Evolutionary conservation across 2,888 invertebrate genomes (phyloP), one percentile per base, ranked within the genome.

Genomic region (Drosophila flavopinicola): DNA sequence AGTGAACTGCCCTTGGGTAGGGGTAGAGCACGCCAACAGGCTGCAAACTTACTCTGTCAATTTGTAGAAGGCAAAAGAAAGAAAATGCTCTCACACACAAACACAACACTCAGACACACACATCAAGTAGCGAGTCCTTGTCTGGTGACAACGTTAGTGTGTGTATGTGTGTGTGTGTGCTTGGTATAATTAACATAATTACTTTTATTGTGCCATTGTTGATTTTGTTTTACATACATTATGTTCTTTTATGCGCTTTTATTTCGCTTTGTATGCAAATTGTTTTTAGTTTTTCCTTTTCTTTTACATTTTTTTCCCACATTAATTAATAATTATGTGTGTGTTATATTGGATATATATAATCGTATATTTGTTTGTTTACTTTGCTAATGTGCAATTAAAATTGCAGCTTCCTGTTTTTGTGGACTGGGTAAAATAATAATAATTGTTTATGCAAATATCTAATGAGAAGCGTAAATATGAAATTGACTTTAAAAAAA

Each of bases 191-290:
- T 86, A 80, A 86, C 80, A 84, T 85, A 80, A 80, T 80, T 86
- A 80, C 78, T 80, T 84, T 86, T 84, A 80, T 86, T 86, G 75
- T 86, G 54, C 60, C 67, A 57, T 59, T 86, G 87, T 80, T 80
- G 82, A 80, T 80, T 84, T 85, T 80, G 82, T 63, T 84, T 80
- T 74, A 68, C 85, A 86, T 71, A 87, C 20, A 52, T 75, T 69
- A 66, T 66, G 38, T 38, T 48, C 25, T 32, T 61, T 45, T 42
- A 37, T 76, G 56, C 45, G 54, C 61, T 66, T 83, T 75, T 76
- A 56, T 76, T 74, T 77, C 58, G 51, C 60, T 79, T 80, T 59
- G 52, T 61, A 86, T 86, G 78, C 70, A 86, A 84, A 80, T 84
- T 58, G 54, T 65, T 69, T 69, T 66, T 49, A 41, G 35, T 53